phyloP scores from a whole-genome alignment of 2,113 vertebrate genomes.

The Alectura lathami region DNA sequence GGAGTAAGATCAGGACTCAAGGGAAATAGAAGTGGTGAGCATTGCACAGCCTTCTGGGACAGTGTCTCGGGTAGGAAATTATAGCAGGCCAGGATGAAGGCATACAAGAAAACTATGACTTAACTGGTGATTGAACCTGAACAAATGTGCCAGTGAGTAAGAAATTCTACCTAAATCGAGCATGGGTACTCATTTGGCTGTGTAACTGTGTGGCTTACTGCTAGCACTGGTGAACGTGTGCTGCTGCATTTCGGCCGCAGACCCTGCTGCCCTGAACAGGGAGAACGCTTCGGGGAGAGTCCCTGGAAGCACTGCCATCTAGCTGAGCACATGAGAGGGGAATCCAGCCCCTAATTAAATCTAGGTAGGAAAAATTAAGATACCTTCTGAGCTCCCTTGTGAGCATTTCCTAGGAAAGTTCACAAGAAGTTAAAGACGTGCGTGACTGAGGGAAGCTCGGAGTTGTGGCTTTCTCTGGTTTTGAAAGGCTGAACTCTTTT shows the following conservation, averaged over 20 bases:
- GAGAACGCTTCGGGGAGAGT: not conserved
- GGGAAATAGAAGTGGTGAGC: not conserved
- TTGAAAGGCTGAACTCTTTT: conserved; percentile 56
- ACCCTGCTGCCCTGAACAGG: not conserved
- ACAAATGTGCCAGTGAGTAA: not conserved
- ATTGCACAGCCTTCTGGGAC: not conserved
- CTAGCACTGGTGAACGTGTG: not conserved
- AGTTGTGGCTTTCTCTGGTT: conserved; percentile 20
- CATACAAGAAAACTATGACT: not conserved
- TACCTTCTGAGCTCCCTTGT: not conserved
- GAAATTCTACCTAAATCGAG: not conserved
- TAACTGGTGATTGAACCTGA: not conserved
- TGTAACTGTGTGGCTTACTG: not conserved
- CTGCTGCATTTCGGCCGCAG: not conserved
- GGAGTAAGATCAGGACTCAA: not conserved
- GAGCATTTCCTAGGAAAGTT: not conserved
- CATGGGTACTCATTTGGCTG: not conserved
- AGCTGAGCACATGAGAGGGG: not conserved
- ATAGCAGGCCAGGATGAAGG: not conserved
- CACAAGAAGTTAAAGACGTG: conserved; percentile 33
- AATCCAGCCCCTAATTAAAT: not conserved
- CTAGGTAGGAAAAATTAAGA: not conserved
- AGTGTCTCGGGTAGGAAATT: not conserved
- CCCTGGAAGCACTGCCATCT: not conserved
- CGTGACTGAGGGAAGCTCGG: not conserved